A percentile compares a stretch with the other conserved stretches of the same genome.
Conservation (phyloP, 2,888 invertebrate genomes). For the Tridacna gigas region DNA sequence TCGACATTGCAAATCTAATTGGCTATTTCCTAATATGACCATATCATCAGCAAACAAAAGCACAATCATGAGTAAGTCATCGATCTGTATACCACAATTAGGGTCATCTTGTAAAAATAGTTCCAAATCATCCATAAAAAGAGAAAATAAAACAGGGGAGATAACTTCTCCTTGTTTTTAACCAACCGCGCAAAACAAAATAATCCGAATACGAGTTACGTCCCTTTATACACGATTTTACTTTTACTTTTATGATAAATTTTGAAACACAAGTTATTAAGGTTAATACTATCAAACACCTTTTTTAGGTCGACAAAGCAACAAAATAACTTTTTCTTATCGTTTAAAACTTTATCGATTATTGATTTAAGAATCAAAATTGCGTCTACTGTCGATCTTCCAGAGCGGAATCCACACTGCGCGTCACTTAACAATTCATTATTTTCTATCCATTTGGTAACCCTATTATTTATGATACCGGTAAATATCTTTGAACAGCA, state of each 20-base stretch:
- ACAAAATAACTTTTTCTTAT: background rate
- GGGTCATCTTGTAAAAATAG: background rate
- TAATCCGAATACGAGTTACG: background rate
- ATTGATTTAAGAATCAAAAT: background rate
- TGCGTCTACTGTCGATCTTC: background rate
- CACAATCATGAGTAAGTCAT: background rate
- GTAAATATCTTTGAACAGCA: slow-evolving; percentile 1
- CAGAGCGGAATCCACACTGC: background rate
- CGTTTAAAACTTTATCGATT: background rate
- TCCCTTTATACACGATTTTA: background rate
- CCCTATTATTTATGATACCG: background rate
- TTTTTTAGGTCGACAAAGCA: background rate
- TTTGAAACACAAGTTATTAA: background rate
- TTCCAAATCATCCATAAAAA: background rate
- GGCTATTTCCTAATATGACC: background rate
- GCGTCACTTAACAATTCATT: background rate
- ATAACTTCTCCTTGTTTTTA: background rate
- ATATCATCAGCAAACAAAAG: background rate
- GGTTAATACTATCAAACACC: background rate
- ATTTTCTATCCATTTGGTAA: background rate
- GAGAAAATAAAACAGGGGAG: background rate
- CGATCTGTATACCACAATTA: background rate
- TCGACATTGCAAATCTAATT: too few relatives aligned
- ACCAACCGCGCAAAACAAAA: background rate
- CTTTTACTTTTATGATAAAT: background rate